Evolutionary conservation across 35 echinoderm and acorn worm species (phyloP).

Genomic region (Lytechinus variegatus): DNA sequence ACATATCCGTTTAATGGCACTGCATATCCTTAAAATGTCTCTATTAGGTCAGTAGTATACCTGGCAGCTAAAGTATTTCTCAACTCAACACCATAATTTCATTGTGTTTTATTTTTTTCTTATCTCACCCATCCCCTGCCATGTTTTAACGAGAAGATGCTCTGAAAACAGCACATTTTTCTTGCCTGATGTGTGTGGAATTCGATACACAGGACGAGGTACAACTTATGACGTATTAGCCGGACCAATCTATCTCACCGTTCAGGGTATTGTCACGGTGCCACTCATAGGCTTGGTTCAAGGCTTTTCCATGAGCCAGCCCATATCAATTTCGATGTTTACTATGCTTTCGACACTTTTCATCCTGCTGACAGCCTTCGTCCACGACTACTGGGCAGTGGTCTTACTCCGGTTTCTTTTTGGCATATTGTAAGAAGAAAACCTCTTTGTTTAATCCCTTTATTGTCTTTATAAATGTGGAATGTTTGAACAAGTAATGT

Average conservation of each 20-base stretch:
- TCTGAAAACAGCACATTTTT: not conserved
- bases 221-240: conserved; percentile 22
- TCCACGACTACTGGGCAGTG: conserved; percentile 18
- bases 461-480: too few relatives aligned
- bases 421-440: conserved; percentile 26
- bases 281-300: not conserved
- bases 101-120: too few relatives aligned
- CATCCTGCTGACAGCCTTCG: conserved; percentile 6
- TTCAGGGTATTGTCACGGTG: not conserved
- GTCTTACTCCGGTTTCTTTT: conserved; percentile 30
- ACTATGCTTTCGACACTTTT: not conserved
- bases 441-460: too few relatives aligned
- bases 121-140: too few relatives aligned
- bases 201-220: not conserved
- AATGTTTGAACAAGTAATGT: too few relatives aligned
- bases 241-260: conserved; percentile 28
- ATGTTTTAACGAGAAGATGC: not conserved
- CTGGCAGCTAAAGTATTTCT: too few relatives aligned
- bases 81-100: too few relatives aligned
- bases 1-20: too few relatives aligned
- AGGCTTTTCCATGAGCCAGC: not conserved
- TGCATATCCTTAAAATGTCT: too few relatives aligned
- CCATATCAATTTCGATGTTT: not conserved
- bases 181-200: not conserved
- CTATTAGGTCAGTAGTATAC: too few relatives aligned